Evolutionary conservation across 2,797 vertebrate species (phyloP).

Genomic region (Tragelaphus oryx): DNA sequence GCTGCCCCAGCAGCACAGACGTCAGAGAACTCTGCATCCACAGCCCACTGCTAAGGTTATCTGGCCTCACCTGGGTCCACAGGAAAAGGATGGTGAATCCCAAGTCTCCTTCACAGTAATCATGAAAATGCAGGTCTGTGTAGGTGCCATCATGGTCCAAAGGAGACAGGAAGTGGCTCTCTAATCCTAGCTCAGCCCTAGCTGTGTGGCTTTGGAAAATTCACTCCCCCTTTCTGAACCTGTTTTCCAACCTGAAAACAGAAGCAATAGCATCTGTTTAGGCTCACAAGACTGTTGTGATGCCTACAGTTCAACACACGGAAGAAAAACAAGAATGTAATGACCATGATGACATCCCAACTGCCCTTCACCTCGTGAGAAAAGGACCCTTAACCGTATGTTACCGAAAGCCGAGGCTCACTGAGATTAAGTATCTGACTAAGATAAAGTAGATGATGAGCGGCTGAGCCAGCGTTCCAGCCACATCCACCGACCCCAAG

Average conservation of each 20-base stretch:
- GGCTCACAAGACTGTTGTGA: background rate
- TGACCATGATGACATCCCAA: background rate
- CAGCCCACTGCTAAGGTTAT: background rate
- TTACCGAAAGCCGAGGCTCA: background rate
- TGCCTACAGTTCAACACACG: background rate
- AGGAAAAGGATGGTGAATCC: background rate
- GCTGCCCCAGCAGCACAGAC: background rate
- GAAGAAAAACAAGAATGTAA: background rate
- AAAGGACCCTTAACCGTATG: background rate
- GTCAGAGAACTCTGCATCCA: background rate
- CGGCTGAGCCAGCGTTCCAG: background rate
- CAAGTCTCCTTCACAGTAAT: background rate
- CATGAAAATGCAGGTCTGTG: background rate
- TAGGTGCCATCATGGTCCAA: fast-evolving
- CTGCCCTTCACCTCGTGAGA: background rate
- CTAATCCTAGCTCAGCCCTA: background rate
- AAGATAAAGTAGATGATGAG: background rate
- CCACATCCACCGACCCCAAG: background rate
- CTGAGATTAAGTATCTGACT: background rate
- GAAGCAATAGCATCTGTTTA: background rate
- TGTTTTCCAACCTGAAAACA: background rate
- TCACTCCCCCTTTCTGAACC: background rate
- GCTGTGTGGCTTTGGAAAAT: background rate
- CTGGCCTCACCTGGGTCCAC: background rate
- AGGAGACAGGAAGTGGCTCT: background rate